Conservation (phyloP, 2,797 vertebrate genomes). For the Karalla daura region DNA sequence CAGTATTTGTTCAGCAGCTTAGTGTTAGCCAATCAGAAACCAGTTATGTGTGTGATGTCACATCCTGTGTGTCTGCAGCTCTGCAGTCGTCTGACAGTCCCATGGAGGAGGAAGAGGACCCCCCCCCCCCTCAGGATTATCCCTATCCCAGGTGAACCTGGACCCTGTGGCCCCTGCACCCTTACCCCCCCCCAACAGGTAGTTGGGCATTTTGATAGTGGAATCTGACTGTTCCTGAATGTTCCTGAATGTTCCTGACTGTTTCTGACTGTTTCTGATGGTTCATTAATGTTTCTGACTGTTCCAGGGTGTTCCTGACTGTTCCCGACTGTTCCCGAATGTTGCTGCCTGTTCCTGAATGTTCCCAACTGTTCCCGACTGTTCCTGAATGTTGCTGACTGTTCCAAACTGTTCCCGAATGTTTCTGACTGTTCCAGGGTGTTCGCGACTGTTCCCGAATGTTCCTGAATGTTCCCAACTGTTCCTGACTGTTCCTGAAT, state of each 20-base stretch:
- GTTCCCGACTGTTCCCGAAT: too few species aligned
- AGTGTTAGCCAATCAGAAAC: too few species aligned
- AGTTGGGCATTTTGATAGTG: neutral
- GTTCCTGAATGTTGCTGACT: neutral
- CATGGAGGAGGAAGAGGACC: neutral
- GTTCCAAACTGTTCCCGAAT: neutral
- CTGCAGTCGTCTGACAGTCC: neutral
- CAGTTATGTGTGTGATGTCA: too few species aligned
- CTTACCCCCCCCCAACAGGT: constrained; percentile 9
- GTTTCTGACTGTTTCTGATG: too few species aligned
- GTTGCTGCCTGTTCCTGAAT: too few species aligned
- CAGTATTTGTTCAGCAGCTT: too few species aligned
- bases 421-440: neutral
- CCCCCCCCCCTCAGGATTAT: constrained; percentile 4
- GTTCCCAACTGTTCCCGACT: neutral
- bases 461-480: neutral
- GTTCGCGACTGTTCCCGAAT: neutral
- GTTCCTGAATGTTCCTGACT: neutral
- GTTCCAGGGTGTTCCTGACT: neutral
- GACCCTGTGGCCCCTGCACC: neutral
- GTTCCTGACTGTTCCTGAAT: neutral
- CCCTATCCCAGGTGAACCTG: constrained; percentile 30
- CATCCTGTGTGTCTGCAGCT: neutral
- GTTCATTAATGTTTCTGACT: too few species aligned
- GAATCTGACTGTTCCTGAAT: too few species aligned